Evolutionary conservation across 2,888 invertebrate genomes (phyloP), one percentile per base, ranked within the genome.

Genomic region (Drosophila vallismaia): DNA sequence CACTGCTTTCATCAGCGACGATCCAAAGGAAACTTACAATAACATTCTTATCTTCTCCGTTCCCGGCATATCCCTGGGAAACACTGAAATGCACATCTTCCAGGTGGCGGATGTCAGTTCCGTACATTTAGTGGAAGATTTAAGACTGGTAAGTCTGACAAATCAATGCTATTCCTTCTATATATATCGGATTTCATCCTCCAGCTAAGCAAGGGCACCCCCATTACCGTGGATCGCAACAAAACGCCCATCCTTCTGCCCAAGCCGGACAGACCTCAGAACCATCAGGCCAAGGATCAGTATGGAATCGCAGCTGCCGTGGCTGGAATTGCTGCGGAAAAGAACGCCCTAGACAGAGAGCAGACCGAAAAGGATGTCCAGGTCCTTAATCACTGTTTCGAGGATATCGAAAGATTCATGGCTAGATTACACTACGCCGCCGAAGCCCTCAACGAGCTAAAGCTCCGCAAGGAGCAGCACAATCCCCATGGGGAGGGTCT

Each of bases 351-450:
- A 96, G 97, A 55, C 96, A 97, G 97, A 69, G 98, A 98, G 92
- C 95, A 97, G 81, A 97, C 97, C 89, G 98, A 98, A 91, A 94
- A 97, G 74, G 98, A 99, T 92, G 98, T 99, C 73, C 96, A 96
- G 55, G 97, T 99, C 84, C 93, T 99, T 69, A 98, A 98, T 91
- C 97, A 97, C 88, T 99, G 99, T 92, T 99, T 99, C 92, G 99
- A 99, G 92, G 99, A 99, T 92, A 99, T 99, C 86, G 99, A 99
- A 92, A 97, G 98, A 90, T 99, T 99, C 92, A 98, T 99, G 71
- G 97, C 98, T 1, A 94, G 99, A 70, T 93, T 99, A 49, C 99
- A 99, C 90, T 97, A 98, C 91, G 98, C 98, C 1, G 98, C 98
- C 0, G 97, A 99, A 8, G 98, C 99, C 0, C 96, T 96, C 57